Evolutionary conservation across 2,797 vertebrate genomes (phyloP).

Genomic region (Eulemur albifrons): DNA sequence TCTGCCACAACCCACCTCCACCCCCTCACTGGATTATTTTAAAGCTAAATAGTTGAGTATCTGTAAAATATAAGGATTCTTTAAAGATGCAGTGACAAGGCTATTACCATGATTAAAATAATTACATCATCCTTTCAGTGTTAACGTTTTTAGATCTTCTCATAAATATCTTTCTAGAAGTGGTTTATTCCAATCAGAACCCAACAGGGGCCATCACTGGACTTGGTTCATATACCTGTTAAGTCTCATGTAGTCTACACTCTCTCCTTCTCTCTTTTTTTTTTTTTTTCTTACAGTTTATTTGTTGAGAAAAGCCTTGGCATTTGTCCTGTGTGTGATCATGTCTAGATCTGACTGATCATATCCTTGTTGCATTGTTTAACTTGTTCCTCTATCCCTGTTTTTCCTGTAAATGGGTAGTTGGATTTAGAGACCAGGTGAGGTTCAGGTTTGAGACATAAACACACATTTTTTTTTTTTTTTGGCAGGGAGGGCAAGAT

Average conservation of each 20-base stretch:
- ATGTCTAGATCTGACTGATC: not conserved
- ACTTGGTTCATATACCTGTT: constrained; percentile 9
- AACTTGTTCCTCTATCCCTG: not conserved
- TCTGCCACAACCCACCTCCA: not conserved
- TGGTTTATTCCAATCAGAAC: not conserved
- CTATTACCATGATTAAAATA: not conserved
- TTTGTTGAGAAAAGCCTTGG: constrained; percentile 15
- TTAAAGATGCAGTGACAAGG: not conserved
- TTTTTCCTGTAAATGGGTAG: not conserved
- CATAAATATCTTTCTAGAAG: not conserved
- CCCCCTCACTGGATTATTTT: not conserved
- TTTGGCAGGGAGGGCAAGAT: not conserved
- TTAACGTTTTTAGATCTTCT: not conserved
- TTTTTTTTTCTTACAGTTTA: not conserved
- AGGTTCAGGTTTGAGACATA: not conserved
- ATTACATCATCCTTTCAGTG: not conserved
- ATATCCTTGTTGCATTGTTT: not conserved
- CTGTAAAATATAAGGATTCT: constrained; percentile 24
- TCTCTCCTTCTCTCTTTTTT: not conserved
- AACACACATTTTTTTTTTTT: no score
- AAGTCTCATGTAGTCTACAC: not conserved
- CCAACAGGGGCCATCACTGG: not conserved
- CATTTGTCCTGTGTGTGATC: not conserved
- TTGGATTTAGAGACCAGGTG: not conserved
- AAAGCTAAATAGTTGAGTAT: not conserved